A percentile compares a stretch with the other conserved stretches of the same genome.
Conservation (phyloP, 2,888 invertebrate species). For the Macrosoma leucophasiata region DNA sequence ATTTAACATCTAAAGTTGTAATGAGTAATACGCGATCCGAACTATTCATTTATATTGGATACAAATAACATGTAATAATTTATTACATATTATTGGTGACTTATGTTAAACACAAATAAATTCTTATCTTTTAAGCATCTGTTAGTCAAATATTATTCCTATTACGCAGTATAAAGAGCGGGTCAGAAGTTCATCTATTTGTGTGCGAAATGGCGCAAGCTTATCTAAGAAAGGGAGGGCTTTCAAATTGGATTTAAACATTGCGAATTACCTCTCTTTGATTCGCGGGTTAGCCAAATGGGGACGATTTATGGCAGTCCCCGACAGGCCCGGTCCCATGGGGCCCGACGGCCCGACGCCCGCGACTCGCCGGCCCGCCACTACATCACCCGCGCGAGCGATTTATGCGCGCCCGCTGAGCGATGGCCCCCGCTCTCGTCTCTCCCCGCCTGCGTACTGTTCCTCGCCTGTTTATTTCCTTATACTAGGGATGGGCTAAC, state of each 20-base stretch:
- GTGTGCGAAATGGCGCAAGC: no score
- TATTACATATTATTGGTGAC: no score
- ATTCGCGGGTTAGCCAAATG: slow-evolving; percentile 69
- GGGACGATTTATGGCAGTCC: slow-evolving; percentile 65
- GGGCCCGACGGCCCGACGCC: slow-evolving; percentile 28
- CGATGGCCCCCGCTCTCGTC: slow-evolving; percentile 32
- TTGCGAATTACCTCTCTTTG: slow-evolving; percentile 69
- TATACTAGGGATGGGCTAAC: no score
- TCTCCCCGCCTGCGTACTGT: slow-evolving; percentile 31
- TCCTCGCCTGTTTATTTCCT: slow-evolving; percentile 49
- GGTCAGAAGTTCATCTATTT: no score
- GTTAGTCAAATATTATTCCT: no score
- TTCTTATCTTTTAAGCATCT: no score
- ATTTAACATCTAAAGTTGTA: no score
- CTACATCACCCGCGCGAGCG: slow-evolving; percentile 47
- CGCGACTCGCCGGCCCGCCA: slow-evolving; percentile 26
- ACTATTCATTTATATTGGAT: no score
- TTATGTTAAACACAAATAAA: no score
- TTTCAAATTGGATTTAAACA: slow-evolving; percentile 68
- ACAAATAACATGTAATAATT: no score
- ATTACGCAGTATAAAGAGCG: no score
- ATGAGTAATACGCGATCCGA: no score
- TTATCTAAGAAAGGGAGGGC: slow-evolving; percentile 9
- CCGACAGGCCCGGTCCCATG: slow-evolving; percentile 26
- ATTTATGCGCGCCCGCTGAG: slow-evolving; percentile 47